Conservation (phyloP, 2,888 invertebrate species). For the Pseudococcus viburni region DNA sequence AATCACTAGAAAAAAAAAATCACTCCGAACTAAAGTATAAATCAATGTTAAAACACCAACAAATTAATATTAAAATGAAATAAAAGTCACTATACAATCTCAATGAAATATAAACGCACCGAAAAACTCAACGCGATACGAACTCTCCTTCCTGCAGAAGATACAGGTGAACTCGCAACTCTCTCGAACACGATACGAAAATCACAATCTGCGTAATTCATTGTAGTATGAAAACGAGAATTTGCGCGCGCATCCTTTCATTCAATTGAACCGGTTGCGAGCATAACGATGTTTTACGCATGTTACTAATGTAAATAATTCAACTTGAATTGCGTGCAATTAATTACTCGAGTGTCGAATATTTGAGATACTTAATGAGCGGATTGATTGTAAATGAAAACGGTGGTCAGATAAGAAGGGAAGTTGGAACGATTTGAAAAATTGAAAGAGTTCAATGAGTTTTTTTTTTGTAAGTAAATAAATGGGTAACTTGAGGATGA, state of each 20-base stretch:
- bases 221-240: slow-evolving; percentile 49
- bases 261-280: slow-evolving; percentile 34
- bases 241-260: slow-evolving; percentile 53
- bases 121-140: slow-evolving; percentile 24
- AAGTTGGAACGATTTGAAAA: background rate
- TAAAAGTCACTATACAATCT: background rate
- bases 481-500: no score
- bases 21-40: slow-evolving; percentile 8
- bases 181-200: background rate
- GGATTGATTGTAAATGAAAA: background rate
- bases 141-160: background rate
- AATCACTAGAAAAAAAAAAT: background rate
- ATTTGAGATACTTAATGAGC: slow-evolving; percentile 1
- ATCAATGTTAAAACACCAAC: slow-evolving; percentile 6
- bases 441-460: background rate
- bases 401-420: background rate
- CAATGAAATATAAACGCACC: background rate
- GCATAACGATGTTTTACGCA: slow-evolving; percentile 5
- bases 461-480: no score
- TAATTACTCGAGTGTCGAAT: slow-evolving; percentile 19
- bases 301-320: slow-evolving; percentile 15
- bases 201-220: slow-evolving; percentile 49
- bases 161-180: slow-evolving; percentile 41
- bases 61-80: background rate
- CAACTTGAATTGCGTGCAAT: background rate